Conservation (phyloP, 2,888 invertebrate genomes). For the Amphimallon solstitiale region DNA sequence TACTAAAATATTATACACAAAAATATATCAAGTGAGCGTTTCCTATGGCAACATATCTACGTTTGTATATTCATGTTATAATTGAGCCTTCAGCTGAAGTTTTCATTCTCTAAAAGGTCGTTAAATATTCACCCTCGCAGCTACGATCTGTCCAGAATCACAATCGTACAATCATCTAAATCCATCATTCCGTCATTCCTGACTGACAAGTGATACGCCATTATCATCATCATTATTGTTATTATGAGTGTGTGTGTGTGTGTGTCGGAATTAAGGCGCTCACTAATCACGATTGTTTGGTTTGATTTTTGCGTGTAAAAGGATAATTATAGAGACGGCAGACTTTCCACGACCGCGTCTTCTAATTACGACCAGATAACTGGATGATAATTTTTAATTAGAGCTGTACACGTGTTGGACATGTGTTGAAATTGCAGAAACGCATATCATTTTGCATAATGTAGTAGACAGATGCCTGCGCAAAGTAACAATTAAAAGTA, state of each 20-base stretch:
- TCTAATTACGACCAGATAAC: conserved; percentile 14
- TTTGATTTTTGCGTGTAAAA: conserved; percentile 14
- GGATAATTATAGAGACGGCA: background rate
- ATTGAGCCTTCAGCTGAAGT: background rate
- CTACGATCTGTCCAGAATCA: conserved; percentile 19
- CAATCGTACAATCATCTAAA: conserved; percentile 19
- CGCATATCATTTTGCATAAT: conserved; percentile 10
- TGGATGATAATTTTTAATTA: conserved; percentile 2
- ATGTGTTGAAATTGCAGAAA: background rate
- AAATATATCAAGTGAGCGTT: no score
- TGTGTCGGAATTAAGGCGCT: background rate
- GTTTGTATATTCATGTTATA: background rate
- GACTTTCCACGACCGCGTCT: background rate
- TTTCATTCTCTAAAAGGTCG: background rate
- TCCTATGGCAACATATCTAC: background rate
- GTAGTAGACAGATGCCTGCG: background rate
- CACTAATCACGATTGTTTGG: conserved; percentile 19
- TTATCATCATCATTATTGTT: conserved; percentile 11
- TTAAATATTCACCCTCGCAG: conserved; percentile 30
- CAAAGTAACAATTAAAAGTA: background rate
- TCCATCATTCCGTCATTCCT: conserved; percentile 1
- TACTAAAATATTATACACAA: no score
- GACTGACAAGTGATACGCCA: conserved; percentile 5
- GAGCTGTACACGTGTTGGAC: background rate
- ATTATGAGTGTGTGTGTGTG: background rate